Evolutionary conservation across 2,113 vertebrate species (phyloP).

Genomic region (Syngnathoides biaculeatus): DNA sequence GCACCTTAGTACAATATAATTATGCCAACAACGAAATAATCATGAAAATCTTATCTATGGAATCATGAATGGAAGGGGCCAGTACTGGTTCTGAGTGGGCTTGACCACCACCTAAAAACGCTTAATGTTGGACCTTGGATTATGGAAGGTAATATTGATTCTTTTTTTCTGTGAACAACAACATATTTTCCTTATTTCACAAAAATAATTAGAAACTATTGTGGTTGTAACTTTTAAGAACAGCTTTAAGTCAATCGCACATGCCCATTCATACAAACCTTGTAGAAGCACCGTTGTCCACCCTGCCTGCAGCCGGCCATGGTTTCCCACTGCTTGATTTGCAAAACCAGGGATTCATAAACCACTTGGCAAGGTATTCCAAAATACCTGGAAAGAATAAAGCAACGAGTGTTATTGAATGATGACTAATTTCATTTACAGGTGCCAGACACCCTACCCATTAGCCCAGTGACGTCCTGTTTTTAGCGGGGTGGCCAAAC

Average conservation of each 20-base stretch:
- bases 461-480: too few species aligned
- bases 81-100: too few species aligned
- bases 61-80: too few species aligned
- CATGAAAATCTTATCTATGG: too few species aligned
- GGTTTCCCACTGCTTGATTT: conserved; percentile 71
- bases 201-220: background rate
- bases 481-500: too few species aligned
- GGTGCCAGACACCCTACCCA: background rate
- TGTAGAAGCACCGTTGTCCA: conserved; percentile 71
- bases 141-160: too few species aligned
- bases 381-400: conserved; percentile 64
- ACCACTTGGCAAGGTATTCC: conserved; percentile 61
- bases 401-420: conserved; percentile 4
- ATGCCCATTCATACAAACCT: conserved; percentile 55
- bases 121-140: too few species aligned
- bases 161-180: background rate
- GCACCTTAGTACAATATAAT: too few species aligned
- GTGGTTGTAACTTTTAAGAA: background rate
- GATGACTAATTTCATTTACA: background rate
- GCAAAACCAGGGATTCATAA: conserved; percentile 61
- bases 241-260: background rate
- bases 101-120: too few species aligned
- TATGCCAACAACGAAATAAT: too few species aligned
- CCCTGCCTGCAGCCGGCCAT: conserved; percentile 56
- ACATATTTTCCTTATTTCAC: background rate